Evolutionary conservation across 2,797 vertebrate species (phyloP).

Genomic region (Brachyrhaphis roseni): DNA sequence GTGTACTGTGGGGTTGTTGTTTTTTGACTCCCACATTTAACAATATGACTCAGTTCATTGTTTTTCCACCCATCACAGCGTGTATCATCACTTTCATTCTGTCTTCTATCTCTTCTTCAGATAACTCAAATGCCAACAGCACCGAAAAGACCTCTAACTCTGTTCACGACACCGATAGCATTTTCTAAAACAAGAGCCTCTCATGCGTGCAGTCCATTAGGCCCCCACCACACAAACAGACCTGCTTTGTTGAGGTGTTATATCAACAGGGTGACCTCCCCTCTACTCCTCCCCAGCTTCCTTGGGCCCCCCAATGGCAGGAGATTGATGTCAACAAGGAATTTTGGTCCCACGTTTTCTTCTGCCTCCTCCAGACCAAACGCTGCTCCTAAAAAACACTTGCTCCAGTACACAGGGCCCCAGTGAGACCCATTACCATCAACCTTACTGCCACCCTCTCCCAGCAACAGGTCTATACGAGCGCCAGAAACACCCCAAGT

Average conservation of each 20-base stretch:
- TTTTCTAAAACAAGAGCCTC: constrained; percentile 73
- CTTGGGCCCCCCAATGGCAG: constrained; percentile 82
- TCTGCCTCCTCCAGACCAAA: constrained; percentile 70
- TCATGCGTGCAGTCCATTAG: constrained; percentile 76
- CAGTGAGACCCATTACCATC: constrained; percentile 68
- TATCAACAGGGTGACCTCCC: constrained; percentile 81
- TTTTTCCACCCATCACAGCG: constrained; percentile 26
- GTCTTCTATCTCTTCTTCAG: constrained; percentile 33
- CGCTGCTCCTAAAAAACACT: constrained; percentile 75
- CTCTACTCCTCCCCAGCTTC: constrained; percentile 77
- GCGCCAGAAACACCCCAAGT: constrained; percentile 75
- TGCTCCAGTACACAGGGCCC: constrained; percentile 74
- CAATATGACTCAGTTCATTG: constrained; percentile 25
- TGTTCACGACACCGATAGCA: constrained; percentile 45
- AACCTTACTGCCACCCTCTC: constrained; percentile 53
- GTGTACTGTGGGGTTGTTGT: constrained; percentile 12
- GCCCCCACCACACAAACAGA: constrained; percentile 78
- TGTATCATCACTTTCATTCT: constrained; percentile 37
- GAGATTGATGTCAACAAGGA: constrained; percentile 86
- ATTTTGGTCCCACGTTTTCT: constrained; percentile 80
- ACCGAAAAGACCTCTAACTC: constrained; percentile 33
- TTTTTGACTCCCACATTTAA: constrained; percentile 25
- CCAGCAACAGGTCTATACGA: constrained; percentile 49
- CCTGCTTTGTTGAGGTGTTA: constrained; percentile 86
- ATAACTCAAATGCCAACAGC: constrained; percentile 40